Conservation (phyloP, 30 jellyfish, hydroid and myxozoan genomes). For the Pelagia noctiluca region DNA sequence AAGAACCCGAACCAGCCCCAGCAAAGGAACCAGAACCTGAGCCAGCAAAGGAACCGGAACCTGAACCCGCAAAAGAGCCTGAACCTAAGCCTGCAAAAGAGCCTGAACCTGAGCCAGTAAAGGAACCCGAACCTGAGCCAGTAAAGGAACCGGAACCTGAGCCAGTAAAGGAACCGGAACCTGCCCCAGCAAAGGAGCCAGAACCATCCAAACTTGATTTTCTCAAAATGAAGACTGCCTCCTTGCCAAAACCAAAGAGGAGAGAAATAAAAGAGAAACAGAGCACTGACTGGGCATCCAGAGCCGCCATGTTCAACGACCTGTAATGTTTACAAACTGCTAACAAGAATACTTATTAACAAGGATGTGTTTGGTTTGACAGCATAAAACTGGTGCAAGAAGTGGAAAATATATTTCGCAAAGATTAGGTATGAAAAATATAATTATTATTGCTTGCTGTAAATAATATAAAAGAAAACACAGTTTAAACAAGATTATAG, state of each 20-base stretch:
- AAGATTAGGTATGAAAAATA: too few relatives aligned
- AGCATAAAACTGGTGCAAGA: too few relatives aligned
- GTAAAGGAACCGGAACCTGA: conserved; percentile 35
- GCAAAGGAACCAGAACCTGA: conserved; percentile 16
- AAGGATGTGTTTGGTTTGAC: too few relatives aligned
- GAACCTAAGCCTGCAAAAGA: conserved; percentile 45
- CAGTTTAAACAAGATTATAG: too few relatives aligned
- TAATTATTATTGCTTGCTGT: too few relatives aligned
- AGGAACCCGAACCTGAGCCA: conserved; percentile 19
- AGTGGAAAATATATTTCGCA: too few relatives aligned
- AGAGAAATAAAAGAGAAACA: conserved; percentile 80
- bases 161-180: not conserved
- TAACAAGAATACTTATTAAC: too few relatives aligned
- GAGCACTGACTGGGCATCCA: conserved; percentile 79
- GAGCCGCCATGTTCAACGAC: conserved; percentile 75
- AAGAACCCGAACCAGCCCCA: conserved; percentile 7
- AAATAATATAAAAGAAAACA: too few relatives aligned
- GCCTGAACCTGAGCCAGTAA: conserved; percentile 21
- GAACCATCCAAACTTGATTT: conserved; percentile 21
- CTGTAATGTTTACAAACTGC: conserved; percentile 27
- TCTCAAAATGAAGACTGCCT: conserved; percentile 50
- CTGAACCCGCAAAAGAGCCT: conserved; percentile 21
- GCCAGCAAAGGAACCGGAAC: conserved; percentile 17
- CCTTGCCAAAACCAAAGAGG: conserved; percentile 82
- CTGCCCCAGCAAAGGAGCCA: not conserved